Evolutionary conservation across 2,888 invertebrate species (phyloP).

Genomic region (Sclerodermus sp.): DNA sequence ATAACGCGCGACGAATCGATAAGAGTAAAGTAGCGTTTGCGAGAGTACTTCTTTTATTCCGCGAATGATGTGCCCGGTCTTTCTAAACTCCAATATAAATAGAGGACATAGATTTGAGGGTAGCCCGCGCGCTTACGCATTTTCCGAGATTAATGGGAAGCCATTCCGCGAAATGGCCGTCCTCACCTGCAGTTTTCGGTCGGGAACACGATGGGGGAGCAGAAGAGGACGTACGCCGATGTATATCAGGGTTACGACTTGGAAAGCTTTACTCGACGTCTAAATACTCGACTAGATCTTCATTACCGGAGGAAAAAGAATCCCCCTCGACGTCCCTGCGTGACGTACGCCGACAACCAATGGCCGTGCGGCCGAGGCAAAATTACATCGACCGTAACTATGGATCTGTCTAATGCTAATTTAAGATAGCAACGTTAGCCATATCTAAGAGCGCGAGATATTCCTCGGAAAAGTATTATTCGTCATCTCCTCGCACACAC

Average conservation of each 20-base stretch:
- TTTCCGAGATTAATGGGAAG: slow-evolving; percentile 7
- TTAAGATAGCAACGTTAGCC: slow-evolving; percentile 46
- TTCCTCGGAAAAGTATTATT: no score
- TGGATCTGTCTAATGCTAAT: slow-evolving; percentile 51
- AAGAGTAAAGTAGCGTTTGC: no score
- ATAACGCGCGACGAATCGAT: no score
- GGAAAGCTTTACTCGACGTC: slow-evolving; percentile 37
- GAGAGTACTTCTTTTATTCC: no score
- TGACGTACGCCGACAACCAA: slow-evolving; percentile 33
- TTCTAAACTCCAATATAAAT: no score
- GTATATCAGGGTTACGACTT: slow-evolving; percentile 37
- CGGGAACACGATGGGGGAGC: slow-evolving; percentile 7
- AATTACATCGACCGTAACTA: slow-evolving; percentile 41
- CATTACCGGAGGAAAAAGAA: slow-evolving; percentile 32
- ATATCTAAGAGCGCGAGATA: slow-evolving; percentile 35
- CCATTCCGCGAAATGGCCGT: slow-evolving; percentile 6
- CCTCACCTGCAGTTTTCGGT: slow-evolving; percentile 13
- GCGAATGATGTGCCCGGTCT: no score
- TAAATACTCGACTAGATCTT: slow-evolving; percentile 45
- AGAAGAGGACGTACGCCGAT: slow-evolving; percentile 6
- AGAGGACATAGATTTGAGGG: no score
- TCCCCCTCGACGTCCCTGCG: slow-evolving; percentile 18
- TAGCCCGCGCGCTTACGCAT: background rate
- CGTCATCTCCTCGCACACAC: no score
- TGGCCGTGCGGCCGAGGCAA: slow-evolving; percentile 29